These are phyloP conservation scores for Euwallacea fornicatus DNA, from an alignment of 1,140 invertebrate genomes.

Conservation along the genomic window DNA sequence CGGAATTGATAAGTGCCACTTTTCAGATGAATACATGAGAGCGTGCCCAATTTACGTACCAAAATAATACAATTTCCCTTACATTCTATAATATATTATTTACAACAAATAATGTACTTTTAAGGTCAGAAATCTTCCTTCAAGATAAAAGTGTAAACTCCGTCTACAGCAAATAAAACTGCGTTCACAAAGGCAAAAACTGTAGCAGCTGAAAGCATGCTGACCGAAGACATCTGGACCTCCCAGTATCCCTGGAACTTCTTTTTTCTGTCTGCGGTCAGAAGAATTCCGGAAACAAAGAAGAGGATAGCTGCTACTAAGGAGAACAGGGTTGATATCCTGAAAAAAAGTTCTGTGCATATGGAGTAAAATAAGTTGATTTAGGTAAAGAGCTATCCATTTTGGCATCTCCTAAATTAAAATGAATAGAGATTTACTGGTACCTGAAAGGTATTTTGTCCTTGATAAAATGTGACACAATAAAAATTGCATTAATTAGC, in stretches of 20 bases:
- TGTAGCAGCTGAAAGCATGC: conserved; percentile 60
- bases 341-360: conserved; percentile 50
- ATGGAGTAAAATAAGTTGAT: no score
- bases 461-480: conserved; percentile 61
- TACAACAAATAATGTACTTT: no score
- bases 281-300: conserved; percentile 59
- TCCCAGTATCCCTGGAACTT: conserved; percentile 52
- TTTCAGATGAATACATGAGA: not conserved
- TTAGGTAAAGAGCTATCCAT: no score
- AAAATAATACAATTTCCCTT: conserved; percentile 1
- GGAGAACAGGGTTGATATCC: conserved; percentile 65
- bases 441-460: conserved; percentile 65
- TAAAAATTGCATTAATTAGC: conserved; percentile 64
- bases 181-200: conserved; percentile 61
- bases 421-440: no score
- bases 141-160: conserved; percentile 57
- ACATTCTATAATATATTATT: no score
- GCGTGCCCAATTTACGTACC: not conserved
- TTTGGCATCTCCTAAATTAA: not conserved
- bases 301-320: conserved; percentile 63
- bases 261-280: conserved; percentile 42
- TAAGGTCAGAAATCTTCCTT: conserved; percentile 43
- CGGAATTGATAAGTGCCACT: not conserved
- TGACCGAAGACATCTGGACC: conserved; percentile 58
- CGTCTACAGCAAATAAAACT: conserved; percentile 57